These are phyloP conservation scores for Contarinia nasturtii DNA, from an alignment of 1,140 invertebrate genomes.

Conservation along the genomic window DNA sequence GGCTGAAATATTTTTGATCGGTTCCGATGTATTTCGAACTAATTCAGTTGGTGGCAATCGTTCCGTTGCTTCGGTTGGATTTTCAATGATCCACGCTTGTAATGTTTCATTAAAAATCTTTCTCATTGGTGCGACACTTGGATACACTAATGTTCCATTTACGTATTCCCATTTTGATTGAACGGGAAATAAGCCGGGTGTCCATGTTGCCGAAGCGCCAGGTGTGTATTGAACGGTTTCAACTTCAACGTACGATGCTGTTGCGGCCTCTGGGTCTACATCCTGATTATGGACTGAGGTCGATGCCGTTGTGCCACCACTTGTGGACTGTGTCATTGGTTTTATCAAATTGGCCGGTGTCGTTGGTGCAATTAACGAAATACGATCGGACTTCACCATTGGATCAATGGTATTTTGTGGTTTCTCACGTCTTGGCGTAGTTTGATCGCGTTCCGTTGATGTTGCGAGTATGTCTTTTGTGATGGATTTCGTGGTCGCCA, in stretches of 20 bases:
- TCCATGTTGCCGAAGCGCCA: conserved; percentile 1
- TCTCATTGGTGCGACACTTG: conserved; percentile 13
- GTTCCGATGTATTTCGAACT: conserved; percentile 13
- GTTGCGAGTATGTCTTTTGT: not conserved
- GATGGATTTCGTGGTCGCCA: conserved; percentile 11
- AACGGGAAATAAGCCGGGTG: conserved; percentile 17
- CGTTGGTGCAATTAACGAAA: not conserved
- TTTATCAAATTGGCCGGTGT: not conserved
- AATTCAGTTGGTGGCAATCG: conserved; percentile 9
- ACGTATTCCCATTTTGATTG: conserved; percentile 22
- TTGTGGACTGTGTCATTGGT: not conserved
- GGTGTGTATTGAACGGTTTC: conserved; percentile 1
- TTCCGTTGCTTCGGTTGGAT: conserved; percentile 13
- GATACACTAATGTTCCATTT: conserved; percentile 11
- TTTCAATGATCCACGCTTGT: conserved; percentile 22
- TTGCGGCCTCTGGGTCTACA: conserved; percentile 2
- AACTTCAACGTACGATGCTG: conserved; percentile 1
- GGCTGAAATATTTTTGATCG: conserved; percentile 21
- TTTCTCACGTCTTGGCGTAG: not conserved
- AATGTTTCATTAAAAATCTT: conserved; percentile 21
- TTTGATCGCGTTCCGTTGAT: not conserved
- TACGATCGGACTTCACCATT: too few relatives aligned
- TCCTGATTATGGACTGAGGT: conserved; percentile 1
- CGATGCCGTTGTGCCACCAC: not conserved
- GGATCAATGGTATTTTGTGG: not conserved